phyloP scores from a whole-genome alignment of 2,113 vertebrate species.

The Henicopernis longicauda region DNA sequence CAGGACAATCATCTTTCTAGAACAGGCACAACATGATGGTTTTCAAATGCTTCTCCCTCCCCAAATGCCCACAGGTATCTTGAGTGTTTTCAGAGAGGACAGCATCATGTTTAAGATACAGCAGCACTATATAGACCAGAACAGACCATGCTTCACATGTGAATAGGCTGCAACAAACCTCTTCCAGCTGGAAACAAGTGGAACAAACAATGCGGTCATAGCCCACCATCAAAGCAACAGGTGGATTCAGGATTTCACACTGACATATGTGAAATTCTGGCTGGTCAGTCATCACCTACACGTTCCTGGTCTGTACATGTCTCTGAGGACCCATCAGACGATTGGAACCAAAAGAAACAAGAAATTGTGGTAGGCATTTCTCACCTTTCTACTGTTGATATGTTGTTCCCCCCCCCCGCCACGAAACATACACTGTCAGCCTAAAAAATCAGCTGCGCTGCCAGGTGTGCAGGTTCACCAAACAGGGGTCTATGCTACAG shows the following conservation, averaged over 20 bases:
- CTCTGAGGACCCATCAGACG: not conserved
- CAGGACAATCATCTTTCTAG: not conserved
- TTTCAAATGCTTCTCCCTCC: not conserved
- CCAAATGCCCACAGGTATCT: not conserved
- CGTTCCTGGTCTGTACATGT: not conserved
- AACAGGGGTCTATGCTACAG: not conserved
- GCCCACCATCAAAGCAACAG: not conserved
- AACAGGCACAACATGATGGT: not conserved
- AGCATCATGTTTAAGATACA: not conserved
- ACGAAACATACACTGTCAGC: not conserved
- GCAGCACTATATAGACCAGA: not conserved
- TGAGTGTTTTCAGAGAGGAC: not conserved
- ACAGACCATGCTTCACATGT: not conserved
- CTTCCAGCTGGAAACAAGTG: not conserved
- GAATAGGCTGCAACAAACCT: not conserved
- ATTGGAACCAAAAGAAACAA: not conserved
- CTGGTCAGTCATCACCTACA: not conserved
- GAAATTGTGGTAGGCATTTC: not conserved
- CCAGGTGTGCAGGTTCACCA: not conserved
- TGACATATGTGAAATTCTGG: not conserved
- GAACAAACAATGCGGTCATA: not conserved
- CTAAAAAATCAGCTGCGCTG: not conserved
- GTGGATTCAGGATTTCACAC: not conserved
- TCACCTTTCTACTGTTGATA: constrained; percentile 28
- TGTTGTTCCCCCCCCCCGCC: not conserved